phyloP scores from a whole-genome alignment of 2,888 invertebrate genomes.

The Clivina fossor region DNA sequence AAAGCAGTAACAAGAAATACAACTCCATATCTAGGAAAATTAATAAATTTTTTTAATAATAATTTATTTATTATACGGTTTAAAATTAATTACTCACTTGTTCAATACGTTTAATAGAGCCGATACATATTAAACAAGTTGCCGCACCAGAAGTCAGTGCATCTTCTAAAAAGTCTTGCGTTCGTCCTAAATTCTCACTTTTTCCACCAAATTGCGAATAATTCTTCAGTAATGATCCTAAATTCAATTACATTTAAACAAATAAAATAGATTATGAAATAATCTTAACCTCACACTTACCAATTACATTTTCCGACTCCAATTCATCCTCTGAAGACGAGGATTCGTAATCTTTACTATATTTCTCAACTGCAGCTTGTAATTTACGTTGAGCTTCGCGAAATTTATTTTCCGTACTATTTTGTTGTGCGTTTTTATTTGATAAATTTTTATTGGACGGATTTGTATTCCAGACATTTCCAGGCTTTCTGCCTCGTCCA shows the following conservation, averaged over 20 bases:
- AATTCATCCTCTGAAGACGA: slow-evolving; percentile 60
- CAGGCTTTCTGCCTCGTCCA: slow-evolving; percentile 13
- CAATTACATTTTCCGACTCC: slow-evolving; percentile 54
- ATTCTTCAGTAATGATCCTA: slow-evolving; percentile 56
- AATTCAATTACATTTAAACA: slow-evolving; percentile 9
- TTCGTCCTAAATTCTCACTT: slow-evolving; percentile 57
- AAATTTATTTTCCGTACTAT: slow-evolving; percentile 49
- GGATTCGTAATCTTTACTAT: slow-evolving; percentile 55
- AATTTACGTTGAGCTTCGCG: slow-evolving; percentile 55
- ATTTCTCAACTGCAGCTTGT: slow-evolving; percentile 56
- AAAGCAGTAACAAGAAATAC: slow-evolving; percentile 77
- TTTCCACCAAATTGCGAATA: slow-evolving; percentile 53
- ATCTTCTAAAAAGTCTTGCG: slow-evolving; percentile 75
- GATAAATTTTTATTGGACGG: too few species aligned
- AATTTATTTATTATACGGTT: slow-evolving; percentile 9
- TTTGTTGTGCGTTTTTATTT: slow-evolving; percentile 28
- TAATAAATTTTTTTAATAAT: slow-evolving; percentile 18
- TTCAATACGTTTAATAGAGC: slow-evolving; percentile 77
- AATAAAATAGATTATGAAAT: slow-evolving; percentile 16
- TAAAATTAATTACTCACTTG: slow-evolving; percentile 56
- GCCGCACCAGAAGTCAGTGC: slow-evolving; percentile 76
- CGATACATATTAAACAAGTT: slow-evolving; percentile 89
- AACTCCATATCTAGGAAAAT: slow-evolving; percentile 76
- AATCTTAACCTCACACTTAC: slow-evolving; percentile 45
- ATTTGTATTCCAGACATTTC: slow-evolving; percentile 20